These are phyloP conservation scores for Danaus melanippus DNA, from an alignment of 1,140 invertebrate species.

Conservation along the genomic window DNA sequence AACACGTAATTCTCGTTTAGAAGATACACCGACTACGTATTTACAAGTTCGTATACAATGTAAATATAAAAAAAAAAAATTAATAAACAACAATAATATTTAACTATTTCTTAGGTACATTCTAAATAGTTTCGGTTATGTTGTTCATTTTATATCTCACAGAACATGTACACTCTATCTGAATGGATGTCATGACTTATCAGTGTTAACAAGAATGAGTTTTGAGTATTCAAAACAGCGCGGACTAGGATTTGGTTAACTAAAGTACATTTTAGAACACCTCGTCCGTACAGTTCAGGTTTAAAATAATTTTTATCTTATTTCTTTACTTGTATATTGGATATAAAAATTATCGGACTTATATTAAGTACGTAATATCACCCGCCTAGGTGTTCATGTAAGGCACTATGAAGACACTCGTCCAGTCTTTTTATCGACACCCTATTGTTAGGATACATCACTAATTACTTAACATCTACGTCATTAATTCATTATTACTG, in stretches of 20 bases:
- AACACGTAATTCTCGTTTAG: constrained; percentile 6
- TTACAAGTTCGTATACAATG: constrained; percentile 8
- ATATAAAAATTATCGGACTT: constrained; percentile 12
- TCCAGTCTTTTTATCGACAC: constrained; percentile 36
- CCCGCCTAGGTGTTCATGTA: constrained; percentile 20
- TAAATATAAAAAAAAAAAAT: background rate
- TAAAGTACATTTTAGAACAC: constrained; percentile 30
- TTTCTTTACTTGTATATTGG: too few relatives aligned
- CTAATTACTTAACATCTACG: constrained; percentile 46
- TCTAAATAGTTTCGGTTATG: too few relatives aligned
- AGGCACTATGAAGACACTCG: constrained; percentile 36
- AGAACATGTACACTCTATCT: too few relatives aligned
- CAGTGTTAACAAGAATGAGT: constrained; percentile 3
- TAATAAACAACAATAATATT: too few relatives aligned
- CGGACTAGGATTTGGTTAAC: constrained; percentile 39
- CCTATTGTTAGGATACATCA: constrained; percentile 48
- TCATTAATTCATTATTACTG: constrained; percentile 59
- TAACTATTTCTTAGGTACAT: too few relatives aligned
- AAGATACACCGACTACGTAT: constrained; percentile 5
- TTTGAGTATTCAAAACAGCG: constrained; percentile 25
- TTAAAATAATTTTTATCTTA: too few relatives aligned
- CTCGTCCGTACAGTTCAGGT: too few relatives aligned
- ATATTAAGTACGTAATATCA: constrained; percentile 35
- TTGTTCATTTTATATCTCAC: too few relatives aligned
- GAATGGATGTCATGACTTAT: too few relatives aligned